Evolutionary conservation across 1,140 invertebrate genomes (phyloP).

Genomic region (Rhagoletis zephyria): DNA sequence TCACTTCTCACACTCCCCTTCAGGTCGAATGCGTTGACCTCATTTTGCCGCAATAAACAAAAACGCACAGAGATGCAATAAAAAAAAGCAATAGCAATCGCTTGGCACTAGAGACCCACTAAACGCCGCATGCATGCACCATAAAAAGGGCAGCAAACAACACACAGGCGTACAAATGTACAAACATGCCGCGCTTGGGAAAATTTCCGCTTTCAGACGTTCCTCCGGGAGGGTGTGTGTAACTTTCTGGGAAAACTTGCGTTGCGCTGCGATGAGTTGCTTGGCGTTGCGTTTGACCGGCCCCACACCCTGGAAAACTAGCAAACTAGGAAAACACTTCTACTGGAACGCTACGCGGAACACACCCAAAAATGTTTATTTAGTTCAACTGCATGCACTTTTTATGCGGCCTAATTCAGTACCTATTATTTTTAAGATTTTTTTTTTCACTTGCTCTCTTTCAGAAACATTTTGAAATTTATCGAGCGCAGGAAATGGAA

Average conservation of each 20-base stretch:
- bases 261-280: neutral
- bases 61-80: conserved; percentile 26
- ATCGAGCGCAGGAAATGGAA: conserved; percentile 23
- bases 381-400: neutral
- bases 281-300: neutral
- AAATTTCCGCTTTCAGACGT: neutral
- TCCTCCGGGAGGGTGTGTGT: conserved; percentile 1
- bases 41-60: conserved; percentile 37
- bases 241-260: neutral
- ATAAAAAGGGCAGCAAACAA: neutral
- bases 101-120: conserved; percentile 22
- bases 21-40: conserved; percentile 38
- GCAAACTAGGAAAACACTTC: neutral
- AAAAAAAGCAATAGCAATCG: conserved; percentile 10
- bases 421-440: neutral
- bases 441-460: neutral
- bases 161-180: neutral
- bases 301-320: conserved; percentile 37
- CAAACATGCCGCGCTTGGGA: neutral
- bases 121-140: conserved; percentile 8
- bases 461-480: neutral
- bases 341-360: conserved; percentile 34
- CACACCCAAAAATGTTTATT: conserved; percentile 22
- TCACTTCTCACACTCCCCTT: conserved; percentile 21
- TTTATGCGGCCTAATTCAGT: neutral